phyloP scores from a whole-genome alignment of 2,888 invertebrate genomes.

The Eupithecia abbreviata region DNA sequence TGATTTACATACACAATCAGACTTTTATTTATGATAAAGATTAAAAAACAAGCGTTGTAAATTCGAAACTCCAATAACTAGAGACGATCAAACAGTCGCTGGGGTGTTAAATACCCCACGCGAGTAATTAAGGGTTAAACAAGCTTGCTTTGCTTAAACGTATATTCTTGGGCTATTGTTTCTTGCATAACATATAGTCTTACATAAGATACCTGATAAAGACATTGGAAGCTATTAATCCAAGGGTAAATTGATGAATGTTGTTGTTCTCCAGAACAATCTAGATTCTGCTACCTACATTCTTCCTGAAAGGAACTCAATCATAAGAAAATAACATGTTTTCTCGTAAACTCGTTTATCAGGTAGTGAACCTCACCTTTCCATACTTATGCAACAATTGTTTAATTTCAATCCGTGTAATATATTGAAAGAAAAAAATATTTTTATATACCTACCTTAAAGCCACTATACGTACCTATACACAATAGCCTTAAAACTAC shows the following conservation, averaged over 20 bases:
- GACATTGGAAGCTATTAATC: slow-evolving; percentile 2
- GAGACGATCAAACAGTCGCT: too few relatives aligned
- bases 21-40: too few relatives aligned
- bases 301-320: background rate
- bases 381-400: background rate
- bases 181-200: background rate
- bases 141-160: background rate
- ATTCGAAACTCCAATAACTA: too few relatives aligned
- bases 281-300: background rate
- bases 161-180: background rate
- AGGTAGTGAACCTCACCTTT: background rate
- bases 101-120: too few relatives aligned
- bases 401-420: background rate
- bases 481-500: too few relatives aligned
- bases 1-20: too few relatives aligned
- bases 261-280: background rate
- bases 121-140: too few relatives aligned
- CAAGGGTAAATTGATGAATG: background rate
- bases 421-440: too few relatives aligned
- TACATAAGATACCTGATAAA: background rate
- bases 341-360: background rate
- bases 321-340: background rate
- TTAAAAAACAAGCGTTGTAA: too few relatives aligned
- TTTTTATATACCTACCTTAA: too few relatives aligned
- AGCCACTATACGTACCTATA: too few relatives aligned